Base-by-base conservation (phyloP, 2,888 invertebrate species). In the Tetranychus piercei region DNA sequence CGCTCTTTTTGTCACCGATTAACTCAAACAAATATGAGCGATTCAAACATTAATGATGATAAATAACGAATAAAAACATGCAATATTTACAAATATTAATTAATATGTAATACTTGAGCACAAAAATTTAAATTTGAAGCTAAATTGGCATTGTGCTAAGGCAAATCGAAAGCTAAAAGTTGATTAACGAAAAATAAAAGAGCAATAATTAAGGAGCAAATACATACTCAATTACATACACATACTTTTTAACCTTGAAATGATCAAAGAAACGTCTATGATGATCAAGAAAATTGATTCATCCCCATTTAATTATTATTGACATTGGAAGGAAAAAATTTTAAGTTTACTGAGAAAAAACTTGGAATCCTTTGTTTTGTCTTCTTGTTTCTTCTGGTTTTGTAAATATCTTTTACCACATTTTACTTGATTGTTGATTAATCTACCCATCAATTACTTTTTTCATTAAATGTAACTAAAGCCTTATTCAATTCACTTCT, bases 401-500 rank as follows among this genome's bases (percentile, higher is more conserved):
- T 34, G 34, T 34, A 34, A 34, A 34, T 5, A 34, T 34, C 34
- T 34, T 34, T 34, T 34, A 34, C 34, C 34, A 34, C 34, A 34
- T 5, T 4, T 34, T 34, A 34, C 34, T 34, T 34, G 34, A 34
- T 34, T 34, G 34, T 34, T 34, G 34, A 34, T 34, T 34, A 34
- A 34, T 34, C 34, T 34, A 34, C 34, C 34, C 34, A 34, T 34
- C 34, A 34, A 34, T 34, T 34, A 34, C 34, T 34, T 34, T 5
- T 89, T 89, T 34, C 34, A 34, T 34, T 34, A 34, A 34, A 34
- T 34, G 34, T 34, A 34, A 34, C 34, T 34, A 34, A 34, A 34
- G 34, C 34, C 34, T 34, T 34, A 34, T 34, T 34, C 34, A 34
- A 34, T 34, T 34, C 34, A 34, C 34, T 34, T 34, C 34, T 34